These are phyloP conservation scores for Dendrolimus punctatus DNA, from an alignment of 1,140 invertebrate genomes.

Conservation along the genomic window DNA sequence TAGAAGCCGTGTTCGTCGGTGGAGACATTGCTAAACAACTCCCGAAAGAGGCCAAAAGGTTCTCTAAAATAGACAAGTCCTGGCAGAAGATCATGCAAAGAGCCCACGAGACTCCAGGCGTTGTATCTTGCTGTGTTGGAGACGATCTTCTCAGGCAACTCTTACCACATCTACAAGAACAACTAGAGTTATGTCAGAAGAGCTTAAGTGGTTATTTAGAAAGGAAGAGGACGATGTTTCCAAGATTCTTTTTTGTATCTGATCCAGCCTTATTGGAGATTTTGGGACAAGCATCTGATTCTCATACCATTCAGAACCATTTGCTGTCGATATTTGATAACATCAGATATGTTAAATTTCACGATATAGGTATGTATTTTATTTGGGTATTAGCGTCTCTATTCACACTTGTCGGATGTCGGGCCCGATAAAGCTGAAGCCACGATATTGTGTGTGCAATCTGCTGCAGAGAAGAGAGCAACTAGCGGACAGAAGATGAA, in stretches of 20 bases:
- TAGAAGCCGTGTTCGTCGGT: slow-evolving; percentile 98
- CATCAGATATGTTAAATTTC: slow-evolving; percentile 93
- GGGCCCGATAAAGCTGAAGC: no score
- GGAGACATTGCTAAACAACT: slow-evolving; percentile 98
- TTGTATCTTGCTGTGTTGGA: slow-evolving; percentile 95
- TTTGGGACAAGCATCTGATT: slow-evolving; percentile 96
- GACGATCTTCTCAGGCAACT: slow-evolving; percentile 95
- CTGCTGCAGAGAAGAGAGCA: no score
- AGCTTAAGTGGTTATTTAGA: slow-evolving; percentile 97
- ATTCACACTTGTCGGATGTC: no score
- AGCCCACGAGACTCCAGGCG: slow-evolving; percentile 94
- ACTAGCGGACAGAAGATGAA: no score
- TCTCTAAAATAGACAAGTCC: slow-evolving; percentile 97
- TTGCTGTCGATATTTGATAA: slow-evolving; percentile 97
- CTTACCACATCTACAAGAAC: slow-evolving; percentile 96
- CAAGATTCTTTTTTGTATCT: slow-evolving; percentile 98
- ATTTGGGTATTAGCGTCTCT: no score
- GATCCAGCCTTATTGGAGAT: slow-evolving; percentile 97
- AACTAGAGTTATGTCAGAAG: slow-evolving; percentile 97
- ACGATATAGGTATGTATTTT: slow-evolving; percentile 81
- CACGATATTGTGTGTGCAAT: no score
- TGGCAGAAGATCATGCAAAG: slow-evolving; percentile 99
- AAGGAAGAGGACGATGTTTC: slow-evolving; percentile 96
- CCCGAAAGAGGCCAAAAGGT: slow-evolving; percentile 94
- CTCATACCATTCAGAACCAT: slow-evolving; percentile 97